These are phyloP conservation scores for Tetragnatha montana DNA, from an alignment of 2,888 invertebrate species.

Conservation along the genomic window DNA sequence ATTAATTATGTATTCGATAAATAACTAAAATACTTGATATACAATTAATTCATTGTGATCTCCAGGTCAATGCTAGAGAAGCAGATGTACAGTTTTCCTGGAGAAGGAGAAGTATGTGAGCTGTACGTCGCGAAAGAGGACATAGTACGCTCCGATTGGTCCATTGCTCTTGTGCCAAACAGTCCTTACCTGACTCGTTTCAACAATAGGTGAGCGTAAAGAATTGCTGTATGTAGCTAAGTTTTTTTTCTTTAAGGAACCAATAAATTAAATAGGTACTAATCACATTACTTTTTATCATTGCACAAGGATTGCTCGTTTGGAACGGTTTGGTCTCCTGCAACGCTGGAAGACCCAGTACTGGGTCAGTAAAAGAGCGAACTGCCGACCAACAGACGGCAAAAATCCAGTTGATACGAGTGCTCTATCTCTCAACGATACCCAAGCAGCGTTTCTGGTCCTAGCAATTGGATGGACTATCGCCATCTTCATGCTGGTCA, in stretches of 20 bases:
- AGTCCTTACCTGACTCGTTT: conserved; percentile 55
- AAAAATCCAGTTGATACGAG: conserved; percentile 11
- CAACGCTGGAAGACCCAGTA: conserved; percentile 41
- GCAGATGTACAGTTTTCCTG: conserved; percentile 50
- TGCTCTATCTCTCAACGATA: conserved; percentile 51
- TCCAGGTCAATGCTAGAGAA: conserved; percentile 54
- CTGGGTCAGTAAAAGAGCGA: conserved; percentile 27
- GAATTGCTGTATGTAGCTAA: not conserved
- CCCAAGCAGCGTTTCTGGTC: conserved; percentile 46
- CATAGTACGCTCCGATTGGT: conserved; percentile 54
- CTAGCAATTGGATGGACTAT: conserved; percentile 41
- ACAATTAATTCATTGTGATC: not conserved
- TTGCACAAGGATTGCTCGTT: conserved; percentile 24
- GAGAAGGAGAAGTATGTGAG: conserved; percentile 50
- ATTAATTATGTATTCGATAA: not conserved
- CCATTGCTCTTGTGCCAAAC: conserved; percentile 43
- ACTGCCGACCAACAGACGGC: conserved; percentile 51
- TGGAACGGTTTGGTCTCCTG: conserved; percentile 52
- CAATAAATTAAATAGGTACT: not conserved
- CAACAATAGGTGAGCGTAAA: conserved; percentile 42
- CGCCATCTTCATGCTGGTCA: conserved; percentile 9
- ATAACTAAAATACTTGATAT: not conserved
- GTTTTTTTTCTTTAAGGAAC: not conserved
- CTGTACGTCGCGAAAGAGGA: conserved; percentile 55
- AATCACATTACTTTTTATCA: not conserved